phyloP scores from a whole-genome alignment of 2,797 vertebrate genomes.

The Darevskia mixta region DNA sequence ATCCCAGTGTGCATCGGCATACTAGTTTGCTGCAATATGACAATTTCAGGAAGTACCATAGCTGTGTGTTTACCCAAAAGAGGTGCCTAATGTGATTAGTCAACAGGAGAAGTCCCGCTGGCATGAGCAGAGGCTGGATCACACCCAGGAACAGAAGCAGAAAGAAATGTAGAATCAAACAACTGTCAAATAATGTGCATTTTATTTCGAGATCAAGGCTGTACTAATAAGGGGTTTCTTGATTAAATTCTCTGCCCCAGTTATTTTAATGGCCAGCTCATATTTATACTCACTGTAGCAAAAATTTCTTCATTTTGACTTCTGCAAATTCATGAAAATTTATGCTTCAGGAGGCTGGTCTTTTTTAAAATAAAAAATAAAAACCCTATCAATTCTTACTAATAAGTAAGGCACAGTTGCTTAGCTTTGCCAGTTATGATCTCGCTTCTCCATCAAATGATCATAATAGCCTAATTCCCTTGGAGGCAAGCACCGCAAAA shows the following conservation, averaged over 20 bases:
- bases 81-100: neutral
- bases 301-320: conserved; percentile 70
- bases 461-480: conserved; percentile 62
- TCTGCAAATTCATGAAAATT: conserved; percentile 73
- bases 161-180: conserved; percentile 27
- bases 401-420: conserved; percentile 63
- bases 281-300: conserved; percentile 66
- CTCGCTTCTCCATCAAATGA: conserved; percentile 60
- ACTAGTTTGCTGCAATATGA: neutral
- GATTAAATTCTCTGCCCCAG: conserved; percentile 60
- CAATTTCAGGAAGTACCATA: neutral
- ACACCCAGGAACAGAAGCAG: neutral
- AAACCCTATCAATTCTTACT: conserved; percentile 51
- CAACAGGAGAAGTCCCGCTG: neutral
- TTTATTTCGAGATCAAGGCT: conserved; percentile 58
- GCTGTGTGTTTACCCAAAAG: conserved; percentile 6
- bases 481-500: conserved; percentile 37
- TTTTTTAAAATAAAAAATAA: conserved; percentile 50
- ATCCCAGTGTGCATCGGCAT: neutral
- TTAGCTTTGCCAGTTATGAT: conserved; percentile 61
- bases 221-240: conserved; percentile 53
- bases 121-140: neutral
- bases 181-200: conserved; percentile 52
- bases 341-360: conserved; percentile 49
- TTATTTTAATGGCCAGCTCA: conserved; percentile 66